Base-by-base conservation (phyloP, 2,888 invertebrate species). In the Capitulum mitella region DNA sequence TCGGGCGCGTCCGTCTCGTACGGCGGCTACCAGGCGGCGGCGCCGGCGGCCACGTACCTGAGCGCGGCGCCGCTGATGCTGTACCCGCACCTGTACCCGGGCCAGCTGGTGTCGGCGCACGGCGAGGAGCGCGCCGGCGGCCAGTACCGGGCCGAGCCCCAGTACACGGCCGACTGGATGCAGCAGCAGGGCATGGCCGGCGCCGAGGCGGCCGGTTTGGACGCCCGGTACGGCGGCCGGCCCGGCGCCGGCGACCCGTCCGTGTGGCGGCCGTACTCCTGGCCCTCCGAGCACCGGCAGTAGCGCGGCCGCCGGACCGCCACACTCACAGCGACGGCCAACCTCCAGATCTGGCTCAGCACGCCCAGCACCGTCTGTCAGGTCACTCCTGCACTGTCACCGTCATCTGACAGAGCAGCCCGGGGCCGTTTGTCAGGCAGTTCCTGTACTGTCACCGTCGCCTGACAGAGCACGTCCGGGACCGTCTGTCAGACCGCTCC, bases 1-100 rank as follows among this genome's bases (percentile, higher is more conserved):
- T 1, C 54, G 37, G 37, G 22, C 70, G 70, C 34, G n/a, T 8
- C 58, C 70, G 70, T 8, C 6, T 14, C 34, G 64, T 70, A 70
- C 12, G 78, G 80, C 48, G 79, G 80, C 5, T 81, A 81, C 74
- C 80, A 80, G 77, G 80, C 80, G 26, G 78, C 80, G 34, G 78
- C 80, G 22, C 77, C 79, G 32, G 78, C 78, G 19, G 78, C 80
- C 51, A 78, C 80, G n/a, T 81, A 81, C 80, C 79, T 81, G 40
- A 79, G 80, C 32, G 78, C 80, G 19, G 78, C 80, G 29, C 79
- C 80, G 54, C 80, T 80, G 1, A 77, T 81, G 29, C 77, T 81
- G 29, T 81, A 81, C 77, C 80, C 81, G 5, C 81, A 81, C 78
- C 77, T 81, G 77, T 81, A 81, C 77, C 80, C 80, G 19, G 80